Evolutionary conservation across 2,888 invertebrate genomes (phyloP), one percentile per base, ranked within the genome.

Genomic region (Noctua janthina): DNA sequence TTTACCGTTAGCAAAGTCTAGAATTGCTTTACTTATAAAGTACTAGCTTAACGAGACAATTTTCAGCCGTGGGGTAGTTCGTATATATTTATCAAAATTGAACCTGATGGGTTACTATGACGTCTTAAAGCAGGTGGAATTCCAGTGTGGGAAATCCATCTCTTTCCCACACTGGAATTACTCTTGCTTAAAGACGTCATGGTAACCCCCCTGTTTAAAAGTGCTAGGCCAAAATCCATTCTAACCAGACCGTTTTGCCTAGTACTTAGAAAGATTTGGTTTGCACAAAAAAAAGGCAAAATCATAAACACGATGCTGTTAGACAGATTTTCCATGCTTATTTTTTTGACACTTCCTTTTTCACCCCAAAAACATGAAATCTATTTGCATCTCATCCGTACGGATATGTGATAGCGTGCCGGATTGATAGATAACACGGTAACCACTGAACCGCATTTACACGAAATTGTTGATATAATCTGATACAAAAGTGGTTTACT

Each of bases 401-500:
- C 62, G 7, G 15, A 81, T 23, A 84, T 72, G 59, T 81, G 81
- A 87, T 87, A 75, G 43, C 79, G 59, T 68, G 8, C 62, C 29
- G 72, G 77, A 89, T 87, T 85, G 82, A 89, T 83, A 79, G 69
- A 78, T 87, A 88, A 79, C 78, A 68, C 51, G 68, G 43, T 62
- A 85, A 82, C 79, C 82, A 59, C 59, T 73, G 78, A 79, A 20
- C 81, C 78, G 79, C 39, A 66, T 43, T 64, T 70, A 66, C 23
- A 69, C 75, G 66, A 83, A 82, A 83, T 89, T 85, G 80, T 87
- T 81, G 76, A 43, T 54, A 71, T 39, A 82, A 87, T 87, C 68
- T 71, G 67, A 83, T 78, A 54, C 35, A 23, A 79, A 76, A 71
- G 43, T 67, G 62, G 76, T 77, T 86, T 81, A 20, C 54, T 49